Conservation (phyloP, 2,888 invertebrate species). For the Nomada fucata region DNA sequence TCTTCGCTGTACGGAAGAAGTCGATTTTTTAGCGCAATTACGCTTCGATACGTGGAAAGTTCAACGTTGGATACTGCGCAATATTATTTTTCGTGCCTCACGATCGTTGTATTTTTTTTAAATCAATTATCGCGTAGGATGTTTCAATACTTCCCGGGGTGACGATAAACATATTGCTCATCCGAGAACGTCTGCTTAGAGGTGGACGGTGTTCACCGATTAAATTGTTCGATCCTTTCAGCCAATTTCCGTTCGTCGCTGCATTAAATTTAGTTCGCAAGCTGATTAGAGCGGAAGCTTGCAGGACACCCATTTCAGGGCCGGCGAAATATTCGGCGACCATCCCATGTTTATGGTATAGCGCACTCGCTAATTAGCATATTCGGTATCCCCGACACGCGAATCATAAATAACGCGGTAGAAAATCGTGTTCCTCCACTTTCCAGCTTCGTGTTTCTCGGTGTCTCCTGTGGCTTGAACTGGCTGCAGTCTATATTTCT, state of each 20-base stretch:
- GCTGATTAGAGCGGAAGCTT: not conserved
- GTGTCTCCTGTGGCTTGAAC: constrained; percentile 25
- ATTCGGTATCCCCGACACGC: not conserved
- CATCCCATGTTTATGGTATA: not conserved
- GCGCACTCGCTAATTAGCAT: constrained; percentile 29
- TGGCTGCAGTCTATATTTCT: constrained; percentile 2
- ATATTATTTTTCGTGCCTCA: too few relatives aligned
- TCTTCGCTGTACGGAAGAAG: not conserved
- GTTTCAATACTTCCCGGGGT: too few relatives aligned
- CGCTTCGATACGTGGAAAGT: too few relatives aligned
- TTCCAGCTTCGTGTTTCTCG: constrained; percentile 1
- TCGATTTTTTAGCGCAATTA: too few relatives aligned
- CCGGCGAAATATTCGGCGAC: not conserved
- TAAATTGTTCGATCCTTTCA: not conserved
- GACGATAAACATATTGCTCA: too few relatives aligned
- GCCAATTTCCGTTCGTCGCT: too few relatives aligned
- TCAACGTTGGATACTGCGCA: too few relatives aligned
- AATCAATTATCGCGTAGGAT: too few relatives aligned
- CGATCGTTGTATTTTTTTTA: too few relatives aligned
- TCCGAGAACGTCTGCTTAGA: too few relatives aligned
- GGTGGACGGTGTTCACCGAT: not conserved
- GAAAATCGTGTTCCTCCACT: constrained; percentile 25
- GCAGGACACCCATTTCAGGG: not conserved
- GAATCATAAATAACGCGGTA: constrained; percentile 21
- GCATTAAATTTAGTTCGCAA: not conserved